phyloP scores from a whole-genome alignment of 2,888 invertebrate genomes.

The Volucella bombylans region DNA sequence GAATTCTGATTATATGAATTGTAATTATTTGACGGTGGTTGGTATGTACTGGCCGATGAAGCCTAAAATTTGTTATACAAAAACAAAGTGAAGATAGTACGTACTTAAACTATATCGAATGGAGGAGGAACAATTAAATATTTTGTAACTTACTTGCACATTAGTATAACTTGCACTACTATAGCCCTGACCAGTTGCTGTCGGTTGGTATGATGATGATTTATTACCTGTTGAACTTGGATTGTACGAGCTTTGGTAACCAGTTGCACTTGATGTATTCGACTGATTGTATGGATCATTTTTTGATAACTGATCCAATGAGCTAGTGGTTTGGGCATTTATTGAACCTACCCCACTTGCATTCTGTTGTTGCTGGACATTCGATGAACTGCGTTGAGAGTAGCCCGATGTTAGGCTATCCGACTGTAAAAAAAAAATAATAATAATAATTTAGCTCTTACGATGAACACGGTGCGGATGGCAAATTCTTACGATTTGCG shows the following conservation, averaged over 20 bases:
- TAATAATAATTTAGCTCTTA: constrained; percentile 12
- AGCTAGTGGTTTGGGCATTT: constrained; percentile 74
- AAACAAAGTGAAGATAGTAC: background rate
- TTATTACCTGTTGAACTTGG: constrained; percentile 78
- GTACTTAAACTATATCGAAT: background rate
- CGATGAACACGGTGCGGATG: background rate
- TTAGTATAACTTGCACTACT: constrained; percentile 81
- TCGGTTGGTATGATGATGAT: constrained; percentile 80
- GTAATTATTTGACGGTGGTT: constrained; percentile 80
- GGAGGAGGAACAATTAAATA: background rate
- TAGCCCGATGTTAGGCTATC: constrained; percentile 80
- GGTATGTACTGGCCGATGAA: constrained; percentile 81
- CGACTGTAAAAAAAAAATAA: constrained; percentile 74
- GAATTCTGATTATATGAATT: constrained; percentile 82
- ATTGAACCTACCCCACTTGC: constrained; percentile 75
- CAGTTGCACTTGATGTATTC: constrained; percentile 77
- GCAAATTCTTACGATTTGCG: constrained; percentile 80
- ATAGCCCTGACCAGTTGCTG: constrained; percentile 80
- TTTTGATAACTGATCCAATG: constrained; percentile 81
- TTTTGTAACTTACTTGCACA: constrained; percentile 77
- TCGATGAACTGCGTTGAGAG: constrained; percentile 77
- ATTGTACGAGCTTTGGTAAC: constrained; percentile 81
- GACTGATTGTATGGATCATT: constrained; percentile 82
- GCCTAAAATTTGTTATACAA: constrained; percentile 73
- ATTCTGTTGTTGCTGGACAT: constrained; percentile 78